Conservation (phyloP, 30 jellyfish, hydroid and myxozoan species). For the Kudoa iwatai region DNA sequence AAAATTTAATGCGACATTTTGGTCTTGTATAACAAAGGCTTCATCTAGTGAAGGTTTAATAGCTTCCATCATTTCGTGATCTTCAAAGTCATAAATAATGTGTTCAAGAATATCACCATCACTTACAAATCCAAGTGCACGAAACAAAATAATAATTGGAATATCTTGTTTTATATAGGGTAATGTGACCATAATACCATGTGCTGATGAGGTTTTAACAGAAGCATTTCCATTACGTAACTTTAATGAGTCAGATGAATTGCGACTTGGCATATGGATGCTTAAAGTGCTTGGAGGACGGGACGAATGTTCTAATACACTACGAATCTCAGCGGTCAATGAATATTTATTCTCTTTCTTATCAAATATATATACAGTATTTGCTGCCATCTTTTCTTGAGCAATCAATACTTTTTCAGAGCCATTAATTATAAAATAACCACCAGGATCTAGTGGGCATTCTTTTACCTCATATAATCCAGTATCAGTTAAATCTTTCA, state of each 20-base stretch:
- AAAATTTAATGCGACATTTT: constrained; percentile 61
- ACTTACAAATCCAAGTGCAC: constrained; percentile 95
- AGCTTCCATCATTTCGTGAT: constrained; percentile 96
- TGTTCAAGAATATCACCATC: constrained; percentile 84
- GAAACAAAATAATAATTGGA: constrained; percentile 71
- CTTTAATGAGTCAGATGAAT: constrained; percentile 5
- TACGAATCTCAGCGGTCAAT: constrained; percentile 57
- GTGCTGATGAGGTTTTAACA: constrained; percentile 43
- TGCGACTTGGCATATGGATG: constrained; percentile 6
- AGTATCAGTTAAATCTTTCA: constrained; percentile 51
- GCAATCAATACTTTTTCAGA: constrained; percentile 93
- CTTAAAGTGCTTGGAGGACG: constrained; percentile 82
- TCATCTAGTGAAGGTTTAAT: constrained; percentile 92
- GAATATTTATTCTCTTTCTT: constrained; percentile 84
- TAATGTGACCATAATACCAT: constrained; percentile 79
- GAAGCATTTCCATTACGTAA: constrained; percentile 76
- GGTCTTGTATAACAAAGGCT: constrained; percentile 97
- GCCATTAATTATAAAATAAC: constrained; percentile 82
- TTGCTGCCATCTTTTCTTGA: constrained; percentile 96
- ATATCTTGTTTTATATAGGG: constrained; percentile 86
- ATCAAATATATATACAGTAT: constrained; percentile 72
- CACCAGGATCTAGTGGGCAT: constrained; percentile 99
- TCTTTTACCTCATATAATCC: constrained; percentile 66
- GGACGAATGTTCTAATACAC: constrained; percentile 62
- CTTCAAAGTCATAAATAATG: constrained; percentile 69